These are phyloP conservation scores for Oceanodroma leucorhoa DNA, from an alignment of 2,797 vertebrate species.

Conservation along the genomic window DNA sequence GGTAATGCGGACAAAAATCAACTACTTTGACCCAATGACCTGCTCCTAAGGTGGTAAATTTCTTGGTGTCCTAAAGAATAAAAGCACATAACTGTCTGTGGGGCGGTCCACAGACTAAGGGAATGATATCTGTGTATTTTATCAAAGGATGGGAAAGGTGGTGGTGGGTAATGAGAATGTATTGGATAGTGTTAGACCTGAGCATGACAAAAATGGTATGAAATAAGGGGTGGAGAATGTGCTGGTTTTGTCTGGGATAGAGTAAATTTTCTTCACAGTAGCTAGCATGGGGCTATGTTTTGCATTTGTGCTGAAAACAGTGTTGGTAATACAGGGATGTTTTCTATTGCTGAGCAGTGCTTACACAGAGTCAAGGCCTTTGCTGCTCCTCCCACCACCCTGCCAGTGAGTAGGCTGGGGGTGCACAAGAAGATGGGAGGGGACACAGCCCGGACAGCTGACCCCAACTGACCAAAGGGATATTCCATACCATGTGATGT, in stretches of 20 bases:
- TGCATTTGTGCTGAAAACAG: neutral
- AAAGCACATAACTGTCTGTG: neutral
- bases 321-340: neutral
- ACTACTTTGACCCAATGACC: neutral
- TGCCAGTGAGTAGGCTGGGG: neutral
- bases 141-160: no score
- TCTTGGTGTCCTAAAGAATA: neutral
- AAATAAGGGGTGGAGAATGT: neutral
- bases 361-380: neutral
- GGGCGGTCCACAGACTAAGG: no score
- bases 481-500: neutral
- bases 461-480: neutral
- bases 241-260: neutral
- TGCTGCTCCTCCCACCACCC: neutral
- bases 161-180: no score
- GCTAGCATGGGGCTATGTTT: neutral
- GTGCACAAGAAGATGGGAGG: neutral
- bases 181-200: no score
- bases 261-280: neutral
- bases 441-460: neutral
- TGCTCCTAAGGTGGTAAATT: neutral
- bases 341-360: neutral
- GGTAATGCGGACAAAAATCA: neutral
- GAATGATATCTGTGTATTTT: no score
- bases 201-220: no score